These are phyloP conservation scores for Bujurquina vittata DNA, from an alignment of 2,113 vertebrate genomes.

Conservation along the genomic window DNA sequence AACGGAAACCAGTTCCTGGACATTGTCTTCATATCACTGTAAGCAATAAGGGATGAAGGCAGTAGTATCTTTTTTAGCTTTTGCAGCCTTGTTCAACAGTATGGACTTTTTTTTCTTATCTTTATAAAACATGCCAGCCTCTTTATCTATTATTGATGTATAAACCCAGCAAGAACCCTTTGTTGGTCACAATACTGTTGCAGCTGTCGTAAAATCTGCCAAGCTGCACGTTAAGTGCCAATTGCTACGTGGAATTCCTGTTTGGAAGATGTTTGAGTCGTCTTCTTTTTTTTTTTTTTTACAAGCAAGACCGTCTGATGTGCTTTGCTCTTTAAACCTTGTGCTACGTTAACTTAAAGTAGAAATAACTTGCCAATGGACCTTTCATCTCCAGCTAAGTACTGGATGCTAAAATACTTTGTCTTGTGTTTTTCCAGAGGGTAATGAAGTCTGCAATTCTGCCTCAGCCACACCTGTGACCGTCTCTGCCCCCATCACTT, in stretches of 20 bases:
- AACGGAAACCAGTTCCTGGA: background rate
- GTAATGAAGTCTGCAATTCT: slow-evolving; percentile 92
- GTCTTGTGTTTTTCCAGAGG: slow-evolving; percentile 80
- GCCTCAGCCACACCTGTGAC: slow-evolving; percentile 85
- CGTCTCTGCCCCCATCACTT: slow-evolving; percentile 76
- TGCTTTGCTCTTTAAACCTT: background rate
- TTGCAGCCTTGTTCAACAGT: background rate
- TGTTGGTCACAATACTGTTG: background rate
- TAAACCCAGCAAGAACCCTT: background rate
- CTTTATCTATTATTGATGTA: background rate
- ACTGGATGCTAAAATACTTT: background rate
- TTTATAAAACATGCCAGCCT: background rate
- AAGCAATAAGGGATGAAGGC: background rate
- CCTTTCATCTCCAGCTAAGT: background rate
- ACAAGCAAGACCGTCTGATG: no score
- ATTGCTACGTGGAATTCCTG: no score
- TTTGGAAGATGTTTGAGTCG: no score
- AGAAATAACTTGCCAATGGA: background rate
- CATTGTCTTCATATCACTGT: background rate
- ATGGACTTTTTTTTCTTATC: background rate
- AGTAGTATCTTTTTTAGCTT: background rate
- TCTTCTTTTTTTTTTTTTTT: no score
- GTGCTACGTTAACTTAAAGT: no score
- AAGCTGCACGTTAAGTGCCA: background rate
- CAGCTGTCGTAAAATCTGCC: background rate